Evolutionary conservation across 2,888 invertebrate species (phyloP).

Genomic region (Oxycera nigricornis): DNA sequence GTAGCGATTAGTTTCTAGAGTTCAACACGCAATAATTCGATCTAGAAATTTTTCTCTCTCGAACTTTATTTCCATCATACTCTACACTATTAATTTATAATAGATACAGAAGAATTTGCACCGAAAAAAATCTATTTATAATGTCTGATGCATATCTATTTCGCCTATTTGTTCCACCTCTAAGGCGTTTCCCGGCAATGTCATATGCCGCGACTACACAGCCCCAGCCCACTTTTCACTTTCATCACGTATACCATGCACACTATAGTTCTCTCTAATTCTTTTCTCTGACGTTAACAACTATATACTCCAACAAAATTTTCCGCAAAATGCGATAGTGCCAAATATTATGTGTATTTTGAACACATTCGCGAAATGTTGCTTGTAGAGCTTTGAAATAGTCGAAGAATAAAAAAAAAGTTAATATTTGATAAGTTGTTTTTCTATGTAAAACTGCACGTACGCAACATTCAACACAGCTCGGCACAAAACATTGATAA

Average conservation of each 20-base stretch:
- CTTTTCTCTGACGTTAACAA: slow-evolving; percentile 10
- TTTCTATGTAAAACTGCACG: slow-evolving; percentile 2
- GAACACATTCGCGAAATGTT: background rate
- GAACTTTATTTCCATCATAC: too few relatives aligned
- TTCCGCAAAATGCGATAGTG: slow-evolving; percentile 8
- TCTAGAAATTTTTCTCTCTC: too few relatives aligned
- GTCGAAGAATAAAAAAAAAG: slow-evolving; percentile 1
- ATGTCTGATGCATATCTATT: background rate
- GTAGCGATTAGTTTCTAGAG: too few relatives aligned
- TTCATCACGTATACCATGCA: slow-evolving; percentile 7
- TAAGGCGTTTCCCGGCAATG: background rate
- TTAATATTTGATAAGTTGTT: slow-evolving; percentile 1
- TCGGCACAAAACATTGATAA: background rate
- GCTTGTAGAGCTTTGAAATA: background rate
- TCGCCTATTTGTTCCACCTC: background rate
- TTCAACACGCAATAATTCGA: too few relatives aligned
- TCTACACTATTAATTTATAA: background rate
- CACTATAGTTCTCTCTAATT: background rate
- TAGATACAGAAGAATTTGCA: background rate
- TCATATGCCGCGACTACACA: background rate
- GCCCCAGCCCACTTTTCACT: slow-evolving; percentile 22
- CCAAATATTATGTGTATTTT: slow-evolving; percentile 10
- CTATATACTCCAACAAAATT: background rate
- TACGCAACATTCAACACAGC: background rate
- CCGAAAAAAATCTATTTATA: slow-evolving; percentile 17